A percentile compares a stretch with the other conserved stretches of the same genome.
These are phyloP conservation scores for Trachops cirrhosus DNA, from an alignment of 2,797 vertebrate species.

Conservation along the genomic window DNA sequence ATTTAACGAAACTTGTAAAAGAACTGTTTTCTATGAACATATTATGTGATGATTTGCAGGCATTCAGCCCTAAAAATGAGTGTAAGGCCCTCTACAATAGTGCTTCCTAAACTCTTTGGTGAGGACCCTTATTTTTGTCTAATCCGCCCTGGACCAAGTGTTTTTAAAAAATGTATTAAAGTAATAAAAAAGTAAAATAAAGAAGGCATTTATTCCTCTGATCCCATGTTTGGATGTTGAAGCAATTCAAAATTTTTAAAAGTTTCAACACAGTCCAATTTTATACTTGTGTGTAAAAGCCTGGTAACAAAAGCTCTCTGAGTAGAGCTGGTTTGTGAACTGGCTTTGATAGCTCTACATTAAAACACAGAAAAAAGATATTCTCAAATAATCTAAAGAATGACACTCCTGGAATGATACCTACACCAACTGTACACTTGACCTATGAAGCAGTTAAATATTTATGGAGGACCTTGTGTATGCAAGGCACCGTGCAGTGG, in stretches of 20 bases:
- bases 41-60: not conserved
- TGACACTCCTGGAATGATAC: not conserved
- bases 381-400: not conserved
- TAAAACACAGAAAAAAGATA: slow-evolving; percentile 16
- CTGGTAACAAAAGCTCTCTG: not conserved
- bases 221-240: not conserved
- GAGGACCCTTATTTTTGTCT: not conserved
- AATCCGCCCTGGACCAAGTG: not conserved
- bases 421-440: not conserved
- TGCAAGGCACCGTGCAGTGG: not conserved
- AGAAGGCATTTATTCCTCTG: not conserved
- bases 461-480: not conserved
- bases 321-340: not conserved
- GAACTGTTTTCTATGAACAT: not conserved
- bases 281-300: not conserved
- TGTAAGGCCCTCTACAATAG: not conserved
- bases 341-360: not conserved
- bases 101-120: not conserved
- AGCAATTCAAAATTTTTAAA: not conserved
- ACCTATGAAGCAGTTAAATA: not conserved
- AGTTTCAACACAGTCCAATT: not conserved
- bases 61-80: not conserved
- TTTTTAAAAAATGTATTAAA: not conserved
- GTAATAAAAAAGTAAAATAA: slow-evolving; percentile 27
- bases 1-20: not conserved